These are phyloP conservation scores for Drosophila ohnishii DNA, from an alignment of 1,140 invertebrate species.

Conservation along the genomic window DNA sequence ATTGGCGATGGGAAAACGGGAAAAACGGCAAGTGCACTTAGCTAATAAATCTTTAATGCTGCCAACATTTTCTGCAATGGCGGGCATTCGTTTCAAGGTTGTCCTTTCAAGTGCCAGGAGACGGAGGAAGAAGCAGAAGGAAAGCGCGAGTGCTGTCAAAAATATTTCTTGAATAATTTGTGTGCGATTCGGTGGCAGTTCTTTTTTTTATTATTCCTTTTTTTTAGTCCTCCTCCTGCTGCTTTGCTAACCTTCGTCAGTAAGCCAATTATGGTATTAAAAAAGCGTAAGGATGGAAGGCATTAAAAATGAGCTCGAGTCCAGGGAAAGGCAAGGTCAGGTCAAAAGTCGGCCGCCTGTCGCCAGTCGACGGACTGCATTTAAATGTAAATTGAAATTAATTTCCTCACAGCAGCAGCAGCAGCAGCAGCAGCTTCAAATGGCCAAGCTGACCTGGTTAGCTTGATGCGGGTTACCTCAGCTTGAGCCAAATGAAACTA, in stretches of 20 bases:
- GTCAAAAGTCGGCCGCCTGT: conserved; percentile 55
- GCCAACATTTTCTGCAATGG: conserved; percentile 58
- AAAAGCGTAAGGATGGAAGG: conserved; percentile 58
- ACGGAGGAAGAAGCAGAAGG: conserved; percentile 4
- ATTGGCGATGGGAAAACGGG: conserved; percentile 17
- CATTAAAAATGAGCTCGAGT: conserved; percentile 53
- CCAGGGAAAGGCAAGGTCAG: conserved; percentile 62
- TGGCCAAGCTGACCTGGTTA: conserved; percentile 52
- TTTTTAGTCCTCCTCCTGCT: conserved; percentile 1
- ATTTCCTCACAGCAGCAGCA: conserved; percentile 46
- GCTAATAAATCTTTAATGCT: conserved; percentile 77
- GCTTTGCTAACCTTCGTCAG: conserved; percentile 68
- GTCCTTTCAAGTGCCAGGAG: conserved; percentile 65
- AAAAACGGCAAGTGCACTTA: conserved; percentile 69
- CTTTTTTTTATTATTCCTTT: conserved; percentile 25
- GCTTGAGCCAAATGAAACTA: not conserved
- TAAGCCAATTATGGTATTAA: conserved; percentile 80
- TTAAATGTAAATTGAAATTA: conserved; percentile 81
- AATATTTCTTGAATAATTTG: conserved; percentile 77
- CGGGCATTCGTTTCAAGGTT: conserved; percentile 68
- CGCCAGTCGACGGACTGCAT: conserved; percentile 65
- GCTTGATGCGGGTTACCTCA: conserved; percentile 61
- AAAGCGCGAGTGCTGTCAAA: conserved; percentile 71
- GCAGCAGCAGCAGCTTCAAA: conserved; percentile 36
- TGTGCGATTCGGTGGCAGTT: conserved; percentile 52